phyloP scores from a whole-genome alignment of 1,140 invertebrate genomes.

The Pogonomyrmex californicus region DNA sequence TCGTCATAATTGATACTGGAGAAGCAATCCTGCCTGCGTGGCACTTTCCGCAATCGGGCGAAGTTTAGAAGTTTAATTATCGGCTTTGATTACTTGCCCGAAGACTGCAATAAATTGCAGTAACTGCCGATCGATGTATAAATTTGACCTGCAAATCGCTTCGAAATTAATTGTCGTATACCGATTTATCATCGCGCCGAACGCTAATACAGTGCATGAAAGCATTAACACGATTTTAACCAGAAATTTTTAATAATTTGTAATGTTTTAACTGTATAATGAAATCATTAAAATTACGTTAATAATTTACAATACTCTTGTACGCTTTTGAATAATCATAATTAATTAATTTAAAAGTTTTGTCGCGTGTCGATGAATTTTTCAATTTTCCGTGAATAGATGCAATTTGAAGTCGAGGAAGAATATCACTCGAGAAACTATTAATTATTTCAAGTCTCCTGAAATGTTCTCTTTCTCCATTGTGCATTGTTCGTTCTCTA shows the following conservation, averaged over 20 bases:
- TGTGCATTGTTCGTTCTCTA: constrained; percentile 68
- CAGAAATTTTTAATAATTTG: constrained; percentile 22
- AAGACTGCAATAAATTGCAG: constrained; percentile 70
- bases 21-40: constrained; percentile 70
- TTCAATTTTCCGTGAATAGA: constrained; percentile 56
- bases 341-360: constrained; percentile 35
- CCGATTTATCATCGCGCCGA: constrained; percentile 26
- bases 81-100: constrained; percentile 73
- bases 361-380: neutral
- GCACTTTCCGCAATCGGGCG: constrained; percentile 73
- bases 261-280: constrained; percentile 2
- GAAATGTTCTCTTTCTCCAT: constrained; percentile 52
- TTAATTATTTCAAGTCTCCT: constrained; percentile 71
- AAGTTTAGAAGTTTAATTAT: constrained; percentile 80
- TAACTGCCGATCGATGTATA: constrained; percentile 56
- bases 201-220: neutral
- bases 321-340: neutral
- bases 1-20: constrained; percentile 73
- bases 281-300: constrained; percentile 16
- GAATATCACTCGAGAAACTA: constrained; percentile 65
- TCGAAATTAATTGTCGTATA: constrained; percentile 51
- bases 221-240: constrained; percentile 24
- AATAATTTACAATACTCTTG: neutral
- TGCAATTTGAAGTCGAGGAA: constrained; percentile 56
- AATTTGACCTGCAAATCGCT: constrained; percentile 54